These are phyloP conservation scores for Ornithoptera priamus DNA, from an alignment of 2,888 invertebrate species.

Conservation along the genomic window DNA sequence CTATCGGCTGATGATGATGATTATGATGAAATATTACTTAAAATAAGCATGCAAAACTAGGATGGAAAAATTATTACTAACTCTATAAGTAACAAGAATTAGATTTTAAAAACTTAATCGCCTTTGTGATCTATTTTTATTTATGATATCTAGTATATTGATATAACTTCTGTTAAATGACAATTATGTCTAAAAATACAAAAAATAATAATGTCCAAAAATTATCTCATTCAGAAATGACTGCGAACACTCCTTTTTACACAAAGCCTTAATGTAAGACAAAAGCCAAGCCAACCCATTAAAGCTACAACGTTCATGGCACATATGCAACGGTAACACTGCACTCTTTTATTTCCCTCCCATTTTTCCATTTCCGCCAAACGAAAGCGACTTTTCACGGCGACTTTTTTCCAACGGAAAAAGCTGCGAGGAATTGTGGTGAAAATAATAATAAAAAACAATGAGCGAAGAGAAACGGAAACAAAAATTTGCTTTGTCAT, in stretches of 20 bases:
- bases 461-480: constrained; percentile 72
- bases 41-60: too few relatives aligned
- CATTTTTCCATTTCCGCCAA: constrained; percentile 73
- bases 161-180: too few relatives aligned
- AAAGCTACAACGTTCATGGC: constrained; percentile 54
- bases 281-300: constrained; percentile 44
- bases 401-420: constrained; percentile 66
- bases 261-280: constrained; percentile 24
- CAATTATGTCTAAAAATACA: too few relatives aligned
- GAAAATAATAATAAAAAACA: constrained; percentile 67
- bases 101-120: too few relatives aligned
- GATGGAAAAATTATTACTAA: too few relatives aligned
- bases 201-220: too few relatives aligned
- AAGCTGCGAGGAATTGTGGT: constrained; percentile 71
- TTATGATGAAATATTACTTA: too few relatives aligned
- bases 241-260: constrained; percentile 7
- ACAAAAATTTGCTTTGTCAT: constrained; percentile 78
- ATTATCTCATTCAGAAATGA: too few relatives aligned
- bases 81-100: too few relatives aligned
- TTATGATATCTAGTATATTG: too few relatives aligned
- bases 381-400: constrained; percentile 73
- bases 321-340: constrained; percentile 59
- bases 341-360: constrained; percentile 60
- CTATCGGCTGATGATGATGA: too few relatives aligned
- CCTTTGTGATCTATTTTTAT: too few relatives aligned